Conservation (phyloP, 2,113 vertebrate species). For the Ameiurus melas region DNA sequence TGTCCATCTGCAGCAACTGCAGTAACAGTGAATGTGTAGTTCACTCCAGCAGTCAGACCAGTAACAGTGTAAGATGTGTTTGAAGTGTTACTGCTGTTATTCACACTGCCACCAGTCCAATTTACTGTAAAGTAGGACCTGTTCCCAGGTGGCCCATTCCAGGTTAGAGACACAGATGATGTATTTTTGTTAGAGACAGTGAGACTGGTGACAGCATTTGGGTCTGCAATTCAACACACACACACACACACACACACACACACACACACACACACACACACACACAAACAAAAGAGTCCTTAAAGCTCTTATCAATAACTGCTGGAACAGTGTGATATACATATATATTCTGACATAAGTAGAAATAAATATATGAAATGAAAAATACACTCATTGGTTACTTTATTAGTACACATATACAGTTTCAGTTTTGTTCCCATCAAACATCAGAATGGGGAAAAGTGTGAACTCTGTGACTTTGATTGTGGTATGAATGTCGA, state of each 20-base stretch:
- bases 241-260: not conserved
- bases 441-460: too few relatives aligned
- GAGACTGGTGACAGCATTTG: not conserved
- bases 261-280: constrained; percentile 2
- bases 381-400: too few relatives aligned
- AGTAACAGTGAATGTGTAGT: constrained; percentile 60
- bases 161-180: constrained; percentile 15
- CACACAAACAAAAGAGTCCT: not conserved
- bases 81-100: not conserved
- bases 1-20: not conserved
- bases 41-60: constrained; percentile 51
- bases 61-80: not conserved
- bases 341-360: too few relatives aligned
- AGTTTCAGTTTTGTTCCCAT: too few relatives aligned
- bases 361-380: too few relatives aligned
- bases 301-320: too few relatives aligned
- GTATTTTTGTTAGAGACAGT: not conserved
- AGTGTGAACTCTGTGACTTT: too few relatives aligned
- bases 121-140: not conserved
- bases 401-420: too few relatives aligned
- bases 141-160: not conserved
- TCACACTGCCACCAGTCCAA: fast-evolving
- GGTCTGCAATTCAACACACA: constrained; percentile 14
- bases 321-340: too few relatives aligned
- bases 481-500: too few relatives aligned